A percentile compares a stretch with the other conserved stretches of the same genome.
Evolutionary conservation across 1,140 invertebrate genomes (phyloP).

Genomic region (Potamilus streckersoni): DNA sequence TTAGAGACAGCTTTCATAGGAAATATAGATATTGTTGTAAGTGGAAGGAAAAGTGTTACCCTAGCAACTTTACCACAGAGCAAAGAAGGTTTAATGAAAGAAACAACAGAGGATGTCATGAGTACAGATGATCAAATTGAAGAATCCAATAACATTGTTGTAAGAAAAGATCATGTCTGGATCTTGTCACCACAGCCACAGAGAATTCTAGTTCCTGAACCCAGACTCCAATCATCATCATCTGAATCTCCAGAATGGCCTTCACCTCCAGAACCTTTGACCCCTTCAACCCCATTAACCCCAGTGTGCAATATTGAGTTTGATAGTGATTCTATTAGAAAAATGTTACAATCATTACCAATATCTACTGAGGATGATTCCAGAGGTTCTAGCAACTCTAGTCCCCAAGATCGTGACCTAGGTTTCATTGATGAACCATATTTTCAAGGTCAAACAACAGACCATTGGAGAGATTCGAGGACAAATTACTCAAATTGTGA

Average conservation of each 20-base stretch:
- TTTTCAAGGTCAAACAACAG: conserved; percentile 1
- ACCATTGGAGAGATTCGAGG: too few species aligned
- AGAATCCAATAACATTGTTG: conserved; percentile 21
- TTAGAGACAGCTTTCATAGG: conserved; percentile 53
- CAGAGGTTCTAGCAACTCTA: conserved; percentile 31
- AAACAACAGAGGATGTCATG: not conserved
- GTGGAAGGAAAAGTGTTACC: conserved; percentile 32
- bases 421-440: conserved; percentile 51
- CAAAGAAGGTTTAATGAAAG: conserved; percentile 5
- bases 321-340: conserved; percentile 90
- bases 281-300: conserved; percentile 52
- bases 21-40: conserved; percentile 14
- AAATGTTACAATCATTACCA: conserved; percentile 93
- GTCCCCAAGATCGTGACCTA: conserved; percentile 45
- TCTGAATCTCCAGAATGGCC: conserved; percentile 65
- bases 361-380: conserved; percentile 48
- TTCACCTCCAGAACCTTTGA: conserved; percentile 62
- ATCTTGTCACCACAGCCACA: conserved; percentile 40
- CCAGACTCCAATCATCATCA: conserved; percentile 38
- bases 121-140: conserved; percentile 22
- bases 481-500: too few species aligned
- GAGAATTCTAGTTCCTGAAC: conserved; percentile 22
- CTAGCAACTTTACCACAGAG: conserved; percentile 21
- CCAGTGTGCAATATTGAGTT: conserved; percentile 59
- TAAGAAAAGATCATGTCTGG: conserved; percentile 32